A percentile compares a stretch with the other conserved stretches of the same genome.
Evolutionary conservation across 1,140 invertebrate genomes (phyloP).

Genomic region (Stenopsyche tienmushanensis): DNA sequence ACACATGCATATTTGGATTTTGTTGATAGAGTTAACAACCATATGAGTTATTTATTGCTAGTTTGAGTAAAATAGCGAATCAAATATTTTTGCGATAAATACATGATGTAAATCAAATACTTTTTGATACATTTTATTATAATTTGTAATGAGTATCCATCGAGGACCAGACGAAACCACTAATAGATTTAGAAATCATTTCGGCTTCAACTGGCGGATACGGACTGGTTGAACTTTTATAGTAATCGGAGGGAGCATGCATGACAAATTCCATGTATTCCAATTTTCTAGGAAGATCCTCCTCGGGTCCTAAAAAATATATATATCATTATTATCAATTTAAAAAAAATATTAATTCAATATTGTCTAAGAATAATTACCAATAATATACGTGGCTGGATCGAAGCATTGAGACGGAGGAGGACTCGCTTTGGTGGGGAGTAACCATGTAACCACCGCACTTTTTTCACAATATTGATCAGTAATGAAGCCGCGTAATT

Average conservation of each 20-base stretch:
- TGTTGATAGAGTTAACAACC: too few relatives aligned
- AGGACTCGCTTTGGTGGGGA: constrained; percentile 82
- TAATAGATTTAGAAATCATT: constrained; percentile 54
- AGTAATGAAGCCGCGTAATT: constrained; percentile 84
- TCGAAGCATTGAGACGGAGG: constrained; percentile 77
- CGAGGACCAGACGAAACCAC: constrained; percentile 69
- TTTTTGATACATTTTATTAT: too few relatives aligned
- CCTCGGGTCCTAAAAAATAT: constrained; percentile 74
- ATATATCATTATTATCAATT: constrained; percentile 5
- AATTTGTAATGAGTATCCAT: constrained; percentile 46
- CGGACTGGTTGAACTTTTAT: constrained; percentile 72
- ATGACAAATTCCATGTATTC: constrained; percentile 90
- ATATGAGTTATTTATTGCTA: too few relatives aligned
- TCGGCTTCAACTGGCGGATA: constrained; percentile 67
- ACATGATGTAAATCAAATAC: too few relatives aligned
- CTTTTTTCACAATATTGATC: constrained; percentile 94
- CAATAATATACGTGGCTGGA: constrained; percentile 88
- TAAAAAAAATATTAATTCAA: not conserved
- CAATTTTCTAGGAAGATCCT: constrained; percentile 84
- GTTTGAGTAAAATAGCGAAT: too few relatives aligned
- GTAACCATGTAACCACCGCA: constrained; percentile 88
- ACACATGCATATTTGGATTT: too few relatives aligned
- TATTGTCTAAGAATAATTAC: constrained; percentile 50
- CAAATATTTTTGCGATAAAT: too few relatives aligned
- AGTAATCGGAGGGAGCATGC: constrained; percentile 91